These are phyloP conservation scores for Conus ventricosus DNA, from an alignment of 1,140 invertebrate genomes.

Conservation along the genomic window DNA sequence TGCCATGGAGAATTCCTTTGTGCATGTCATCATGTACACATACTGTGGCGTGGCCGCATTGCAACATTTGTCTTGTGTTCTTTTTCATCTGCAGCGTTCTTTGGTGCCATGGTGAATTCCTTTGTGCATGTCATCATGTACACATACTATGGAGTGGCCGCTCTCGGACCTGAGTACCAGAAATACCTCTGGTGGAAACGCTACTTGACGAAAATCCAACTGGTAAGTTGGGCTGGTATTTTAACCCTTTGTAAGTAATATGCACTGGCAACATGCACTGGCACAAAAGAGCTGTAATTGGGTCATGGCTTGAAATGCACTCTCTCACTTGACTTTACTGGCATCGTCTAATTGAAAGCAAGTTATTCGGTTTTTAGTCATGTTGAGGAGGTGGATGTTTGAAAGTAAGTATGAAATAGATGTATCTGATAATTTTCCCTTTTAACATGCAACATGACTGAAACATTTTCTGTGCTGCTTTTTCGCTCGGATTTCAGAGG, in stretches of 20 bases:
- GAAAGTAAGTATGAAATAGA: no score
- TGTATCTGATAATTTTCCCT: no score
- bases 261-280: no score
- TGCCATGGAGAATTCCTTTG: conserved; percentile 74
- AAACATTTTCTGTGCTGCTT: no score
- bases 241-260: not conserved
- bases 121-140: conserved; percentile 76
- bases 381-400: no score
- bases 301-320: no score
- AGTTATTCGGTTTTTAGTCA: no score
- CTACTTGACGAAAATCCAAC: conserved; percentile 73
- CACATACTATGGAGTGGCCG: conserved; percentile 72
- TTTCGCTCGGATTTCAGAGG: no score
- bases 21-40: conserved; percentile 75
- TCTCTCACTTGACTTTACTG: no score
- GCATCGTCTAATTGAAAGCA: no score
- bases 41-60: conserved; percentile 73
- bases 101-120: conserved; percentile 75
- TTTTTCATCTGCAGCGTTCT: conserved; percentile 69
- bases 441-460: no score
- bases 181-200: conserved; percentile 76
- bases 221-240: conserved; percentile 61
- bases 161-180: conserved; percentile 72
- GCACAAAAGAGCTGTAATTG: no score
- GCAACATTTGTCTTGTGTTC: not conserved